Evolutionary conservation across 37 sponge, comb jelly and placozoan species (phyloP), one percentile per base, ranked within the genome.

Genomic region (Haliclona indistincta): DNA sequence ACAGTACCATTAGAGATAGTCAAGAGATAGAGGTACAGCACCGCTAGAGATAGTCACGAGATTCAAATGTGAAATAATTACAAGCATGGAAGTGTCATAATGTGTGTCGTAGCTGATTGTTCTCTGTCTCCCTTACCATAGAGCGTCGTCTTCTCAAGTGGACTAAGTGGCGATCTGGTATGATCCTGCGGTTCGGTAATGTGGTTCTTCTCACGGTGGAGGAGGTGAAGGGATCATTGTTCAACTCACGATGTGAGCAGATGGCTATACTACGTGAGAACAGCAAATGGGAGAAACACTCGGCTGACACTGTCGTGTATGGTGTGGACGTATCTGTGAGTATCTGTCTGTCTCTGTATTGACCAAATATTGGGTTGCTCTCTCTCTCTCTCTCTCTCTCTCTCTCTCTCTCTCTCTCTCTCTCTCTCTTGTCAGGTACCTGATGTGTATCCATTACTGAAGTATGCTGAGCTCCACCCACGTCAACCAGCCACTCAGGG

Each of bases 161-260:
- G 90, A 75, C 84, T 35, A 89, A 89, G 63, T 89, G 84, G 84
- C 41, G 90, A 19, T 61, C 64, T 2, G 89, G 93, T 19, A 64
- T 92, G 63, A 81, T 84, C 68, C 85, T 88, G 40, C 70, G 81
- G 54, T 90, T 80, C 60, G 90, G 85, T 38, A 75, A 84, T 40
- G 74, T 80, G 36, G 80, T 71, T 19, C 43, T 90, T 11, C 65
- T 90, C 49, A 49, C 73, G 3, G 37, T 90, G 39, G 70, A 80
- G 28, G 90, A 90, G 44, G 43, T 90, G 51, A 47, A 71, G 3
- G 70, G 51, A 5, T 56, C 55, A 17, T 39, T 84, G 43, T 83
- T 77, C 39, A 44, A 74, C 29, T 11, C 45, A 73, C 26, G 10
- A 54, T 19, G 75, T 35, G 54, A 35, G 4, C 4, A 73, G 33